A percentile compares a stretch with the other conserved stretches of the same genome.
phyloP scores from a whole-genome alignment of 1,140 invertebrate species.

The Globodera ellingtonae region DNA sequence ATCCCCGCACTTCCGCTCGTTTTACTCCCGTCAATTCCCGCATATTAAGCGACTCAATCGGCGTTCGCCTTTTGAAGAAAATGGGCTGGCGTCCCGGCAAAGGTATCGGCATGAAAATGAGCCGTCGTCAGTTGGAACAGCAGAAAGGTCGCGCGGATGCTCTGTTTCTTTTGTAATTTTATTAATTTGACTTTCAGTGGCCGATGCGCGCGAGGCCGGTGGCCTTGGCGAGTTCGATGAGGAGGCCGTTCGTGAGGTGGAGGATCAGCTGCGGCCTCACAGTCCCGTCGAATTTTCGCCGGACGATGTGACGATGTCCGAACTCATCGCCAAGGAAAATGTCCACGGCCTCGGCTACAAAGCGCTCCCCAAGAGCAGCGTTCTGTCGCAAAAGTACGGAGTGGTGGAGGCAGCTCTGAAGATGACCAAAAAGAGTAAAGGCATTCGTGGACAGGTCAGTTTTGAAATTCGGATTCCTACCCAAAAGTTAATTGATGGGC shows the following conservation, averaged over 20 bases:
- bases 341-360: slow-evolving; percentile 78
- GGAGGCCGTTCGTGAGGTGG: slow-evolving; percentile 69
- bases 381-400: slow-evolving; percentile 69
- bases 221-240: slow-evolving; percentile 56
- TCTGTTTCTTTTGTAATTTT: neutral
- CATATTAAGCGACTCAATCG: slow-evolving; percentile 78
- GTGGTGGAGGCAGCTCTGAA: slow-evolving; percentile 58
- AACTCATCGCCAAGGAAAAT: slow-evolving; percentile 76
- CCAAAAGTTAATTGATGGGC: slow-evolving; percentile 56
- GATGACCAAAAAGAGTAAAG: slow-evolving; percentile 72
- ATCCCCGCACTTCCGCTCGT: no score
- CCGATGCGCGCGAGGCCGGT: slow-evolving; percentile 42
- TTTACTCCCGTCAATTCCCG: neutral
- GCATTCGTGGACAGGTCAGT: slow-evolving; percentile 76
- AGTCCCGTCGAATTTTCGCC: slow-evolving; percentile 76
- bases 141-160: slow-evolving; percentile 42
- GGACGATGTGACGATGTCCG: slow-evolving; percentile 77
- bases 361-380: slow-evolving; percentile 36
- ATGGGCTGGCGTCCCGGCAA: slow-evolving; percentile 87
- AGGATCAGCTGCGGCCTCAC: slow-evolving; percentile 43
- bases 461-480: neutral
- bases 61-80: slow-evolving; percentile 79
- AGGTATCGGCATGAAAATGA: slow-evolving; percentile 77
- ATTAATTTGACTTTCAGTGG: slow-evolving; percentile 40
- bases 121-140: slow-evolving; percentile 68